Evolutionary conservation across 2,888 invertebrate genomes (phyloP).

Genomic region (Campopleginae sp.): DNA sequence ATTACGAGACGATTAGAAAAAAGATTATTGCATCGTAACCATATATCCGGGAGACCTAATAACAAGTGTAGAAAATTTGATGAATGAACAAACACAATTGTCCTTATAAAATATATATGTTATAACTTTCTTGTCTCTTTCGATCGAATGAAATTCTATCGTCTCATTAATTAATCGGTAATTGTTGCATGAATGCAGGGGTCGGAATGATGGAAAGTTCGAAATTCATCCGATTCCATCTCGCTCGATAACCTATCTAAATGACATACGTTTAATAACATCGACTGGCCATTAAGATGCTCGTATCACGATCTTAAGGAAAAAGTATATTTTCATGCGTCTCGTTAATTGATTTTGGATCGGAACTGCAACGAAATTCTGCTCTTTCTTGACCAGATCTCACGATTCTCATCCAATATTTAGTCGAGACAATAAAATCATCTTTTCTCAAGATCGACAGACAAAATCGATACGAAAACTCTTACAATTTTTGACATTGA

Average conservation of each 20-base stretch:
- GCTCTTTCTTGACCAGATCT: no score
- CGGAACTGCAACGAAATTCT: no score
- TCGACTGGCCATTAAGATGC: neutral
- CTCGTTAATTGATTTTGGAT: neutral
- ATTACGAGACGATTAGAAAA: neutral
- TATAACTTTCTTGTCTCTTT: no score
- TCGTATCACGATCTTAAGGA: neutral
- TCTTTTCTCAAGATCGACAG: no score
- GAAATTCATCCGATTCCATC: neutral
- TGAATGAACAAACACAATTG: constrained; percentile 9
- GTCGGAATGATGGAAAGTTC: neutral
- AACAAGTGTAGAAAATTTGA: constrained; percentile 13
- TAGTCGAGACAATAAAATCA: no score
- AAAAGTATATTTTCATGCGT: neutral
- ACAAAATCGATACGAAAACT: no score
- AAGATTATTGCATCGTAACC: constrained; percentile 14
- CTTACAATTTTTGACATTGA: no score
- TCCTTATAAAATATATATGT: neutral
- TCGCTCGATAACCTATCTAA: neutral
- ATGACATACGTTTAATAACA: neutral
- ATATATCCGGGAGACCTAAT: neutral
- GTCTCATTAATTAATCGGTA: no score
- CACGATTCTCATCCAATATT: no score
- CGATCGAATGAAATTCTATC: no score
- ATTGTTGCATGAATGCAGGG: neutral